phyloP scores from a whole-genome alignment of 2,888 invertebrate species.

The Allophyes oxyacanthae region DNA sequence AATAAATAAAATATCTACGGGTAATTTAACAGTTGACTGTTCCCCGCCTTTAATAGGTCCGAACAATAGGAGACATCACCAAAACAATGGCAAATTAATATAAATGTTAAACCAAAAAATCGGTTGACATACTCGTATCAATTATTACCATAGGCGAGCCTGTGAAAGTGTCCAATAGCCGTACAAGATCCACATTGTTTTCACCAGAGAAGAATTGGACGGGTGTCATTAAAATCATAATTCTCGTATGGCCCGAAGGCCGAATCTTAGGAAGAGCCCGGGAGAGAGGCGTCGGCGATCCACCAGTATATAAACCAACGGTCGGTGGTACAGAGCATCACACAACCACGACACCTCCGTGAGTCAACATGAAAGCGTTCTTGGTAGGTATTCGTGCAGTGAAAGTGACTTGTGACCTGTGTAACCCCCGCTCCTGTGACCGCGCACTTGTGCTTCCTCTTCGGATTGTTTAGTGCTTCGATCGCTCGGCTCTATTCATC shows the following conservation, averaged over 20 bases:
- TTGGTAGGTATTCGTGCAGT: conserved; percentile 87
- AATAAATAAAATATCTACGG: conserved; percentile 4
- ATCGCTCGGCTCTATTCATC: conserved; percentile 72
- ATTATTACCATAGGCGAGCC: conserved; percentile 55
- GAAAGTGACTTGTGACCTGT: conserved; percentile 87
- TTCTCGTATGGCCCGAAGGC: conserved; percentile 87
- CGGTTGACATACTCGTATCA: conserved; percentile 54
- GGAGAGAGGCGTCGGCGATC: conserved; percentile 85
- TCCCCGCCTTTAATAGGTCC: conserved; percentile 13
- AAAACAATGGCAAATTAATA: conserved; percentile 39
- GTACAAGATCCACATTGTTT: conserved; percentile 83
- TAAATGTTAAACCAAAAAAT: conserved; percentile 32
- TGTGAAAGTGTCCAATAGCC: conserved; percentile 79
- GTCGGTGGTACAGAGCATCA: conserved; percentile 82
- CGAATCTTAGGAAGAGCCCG: conserved; percentile 87
- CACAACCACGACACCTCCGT: conserved; percentile 86
- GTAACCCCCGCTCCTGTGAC: conserved; percentile 75
- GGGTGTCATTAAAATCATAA: conserved; percentile 88
- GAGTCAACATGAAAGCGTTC: conserved; percentile 89
- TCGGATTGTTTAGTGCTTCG: conserved; percentile 73
- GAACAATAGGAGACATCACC: conserved; percentile 19
- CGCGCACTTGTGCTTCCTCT: conserved; percentile 72
- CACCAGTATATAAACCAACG: conserved; percentile 82
- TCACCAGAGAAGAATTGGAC: conserved; percentile 85
- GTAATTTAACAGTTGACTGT: background rate